These are phyloP conservation scores for Diadophis punctatus DNA, from an alignment of 2,113 vertebrate species.

Conservation along the genomic window DNA sequence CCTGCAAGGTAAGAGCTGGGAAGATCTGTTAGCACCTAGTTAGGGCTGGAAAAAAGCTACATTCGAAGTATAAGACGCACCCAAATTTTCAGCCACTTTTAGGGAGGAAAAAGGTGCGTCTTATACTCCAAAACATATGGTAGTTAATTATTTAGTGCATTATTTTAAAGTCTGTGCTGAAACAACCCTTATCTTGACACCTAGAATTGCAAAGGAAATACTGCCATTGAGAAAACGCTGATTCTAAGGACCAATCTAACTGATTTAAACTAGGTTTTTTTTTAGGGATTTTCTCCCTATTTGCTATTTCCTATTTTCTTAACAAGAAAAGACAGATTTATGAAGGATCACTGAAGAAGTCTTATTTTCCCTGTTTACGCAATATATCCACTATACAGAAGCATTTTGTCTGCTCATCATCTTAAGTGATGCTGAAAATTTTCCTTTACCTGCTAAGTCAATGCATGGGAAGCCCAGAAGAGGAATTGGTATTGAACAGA, in stretches of 20 bases:
- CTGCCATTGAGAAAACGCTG: not conserved
- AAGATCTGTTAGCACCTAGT: no score
- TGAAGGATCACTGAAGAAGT: not conserved
- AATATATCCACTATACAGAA: not conserved
- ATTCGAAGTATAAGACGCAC: no score
- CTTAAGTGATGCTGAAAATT: conserved; percentile 41
- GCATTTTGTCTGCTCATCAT: conserved; percentile 18
- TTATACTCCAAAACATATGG: no score
- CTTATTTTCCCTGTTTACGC: not conserved
- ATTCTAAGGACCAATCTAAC: not conserved
- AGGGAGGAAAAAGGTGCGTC: no score
- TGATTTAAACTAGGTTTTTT: not conserved
- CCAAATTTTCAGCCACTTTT: no score
- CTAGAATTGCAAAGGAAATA: not conserved
- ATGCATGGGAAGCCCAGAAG: conserved; percentile 46
- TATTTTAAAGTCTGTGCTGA: not conserved
- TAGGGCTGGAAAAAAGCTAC: no score
- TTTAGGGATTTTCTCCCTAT: not conserved
- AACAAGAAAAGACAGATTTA: fast-evolving
- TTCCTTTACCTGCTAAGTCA: conserved; percentile 39
- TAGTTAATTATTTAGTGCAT: not conserved
- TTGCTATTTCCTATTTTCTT: not conserved
- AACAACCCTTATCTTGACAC: not conserved
- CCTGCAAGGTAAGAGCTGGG: no score
- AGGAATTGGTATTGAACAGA: conserved; percentile 62